A percentile compares a stretch with the other conserved stretches of the same genome.
These are phyloP conservation scores for Zenarchopterus dispar DNA, from an alignment of 2,797 vertebrate species.

Conservation along the genomic window DNA sequence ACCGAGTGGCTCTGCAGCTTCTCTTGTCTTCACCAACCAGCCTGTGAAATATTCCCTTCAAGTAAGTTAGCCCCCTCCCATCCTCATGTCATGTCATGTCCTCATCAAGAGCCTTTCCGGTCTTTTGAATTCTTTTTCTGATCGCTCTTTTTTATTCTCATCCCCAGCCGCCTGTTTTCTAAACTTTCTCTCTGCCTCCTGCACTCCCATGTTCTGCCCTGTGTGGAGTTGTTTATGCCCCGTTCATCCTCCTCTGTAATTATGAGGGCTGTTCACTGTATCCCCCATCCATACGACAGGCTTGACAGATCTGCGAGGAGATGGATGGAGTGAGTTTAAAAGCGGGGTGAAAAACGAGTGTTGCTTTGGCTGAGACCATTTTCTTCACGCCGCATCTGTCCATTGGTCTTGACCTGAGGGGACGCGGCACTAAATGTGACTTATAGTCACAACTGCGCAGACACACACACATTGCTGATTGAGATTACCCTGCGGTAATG, in stretches of 20 bases:
- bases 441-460: conserved; percentile 48
- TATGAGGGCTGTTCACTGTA: conserved; percentile 63
- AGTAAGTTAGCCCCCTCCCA: background rate
- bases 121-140: background rate
- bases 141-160: background rate
- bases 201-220: conserved; percentile 25
- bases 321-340: conserved; percentile 57
- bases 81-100: conserved; percentile 18
- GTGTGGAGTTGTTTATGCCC: conserved; percentile 54
- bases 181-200: conserved; percentile 10
- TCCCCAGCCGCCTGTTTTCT: conserved; percentile 8
- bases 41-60: conserved; percentile 20
- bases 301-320: conserved; percentile 48
- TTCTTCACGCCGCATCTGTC: conserved; percentile 68
- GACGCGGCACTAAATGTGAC: conserved; percentile 63
- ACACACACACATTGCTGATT: conserved; percentile 52
- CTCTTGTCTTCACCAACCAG: conserved; percentile 19
- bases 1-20: background rate
- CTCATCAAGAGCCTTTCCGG: conserved; percentile 12
- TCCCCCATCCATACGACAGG: conserved; percentile 57
- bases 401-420: conserved; percentile 68
- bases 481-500: conserved; percentile 66
- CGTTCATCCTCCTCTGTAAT: conserved; percentile 62
- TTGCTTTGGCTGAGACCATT: conserved; percentile 58
- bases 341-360: conserved; percentile 52